Evolutionary conservation across 2,888 invertebrate genomes (phyloP).

Genomic region (Geotrupes spiniger): DNA sequence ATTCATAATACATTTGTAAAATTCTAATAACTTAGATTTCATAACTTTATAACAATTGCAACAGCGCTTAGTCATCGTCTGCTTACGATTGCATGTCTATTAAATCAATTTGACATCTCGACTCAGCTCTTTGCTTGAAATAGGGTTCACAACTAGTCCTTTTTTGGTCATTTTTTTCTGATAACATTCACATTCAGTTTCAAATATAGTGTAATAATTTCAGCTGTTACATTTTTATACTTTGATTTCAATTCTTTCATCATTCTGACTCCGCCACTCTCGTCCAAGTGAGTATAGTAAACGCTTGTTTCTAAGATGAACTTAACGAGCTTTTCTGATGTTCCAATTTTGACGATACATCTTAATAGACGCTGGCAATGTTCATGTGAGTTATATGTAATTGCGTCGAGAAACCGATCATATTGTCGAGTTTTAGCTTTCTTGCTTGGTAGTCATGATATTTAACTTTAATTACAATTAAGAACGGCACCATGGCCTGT

Average conservation of each 20-base stretch:
- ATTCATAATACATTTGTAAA: no score
- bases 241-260: not conserved
- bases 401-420: no score
- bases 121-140: not conserved
- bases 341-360: not conserved
- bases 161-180: not conserved
- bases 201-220: not conserved
- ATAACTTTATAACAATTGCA: no score
- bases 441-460: no score
- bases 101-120: not conserved
- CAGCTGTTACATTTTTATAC: not conserved
- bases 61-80: no score
- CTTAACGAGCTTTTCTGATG: not conserved
- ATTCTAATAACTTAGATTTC: no score
- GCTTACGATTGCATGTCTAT: not conserved
- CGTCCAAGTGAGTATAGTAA: no score
- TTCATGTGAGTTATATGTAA: no score
- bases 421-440: no score
- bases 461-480: no score
- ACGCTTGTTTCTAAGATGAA: no score
- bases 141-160: not conserved
- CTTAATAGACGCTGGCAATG: not conserved
- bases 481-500: no score
- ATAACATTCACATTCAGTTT: not conserved
- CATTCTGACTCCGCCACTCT: not conserved